A percentile compares a stretch with the other conserved stretches of the same genome.
phyloP scores from a whole-genome alignment of 2,888 invertebrate species.

The Andrena bucephala region DNA sequence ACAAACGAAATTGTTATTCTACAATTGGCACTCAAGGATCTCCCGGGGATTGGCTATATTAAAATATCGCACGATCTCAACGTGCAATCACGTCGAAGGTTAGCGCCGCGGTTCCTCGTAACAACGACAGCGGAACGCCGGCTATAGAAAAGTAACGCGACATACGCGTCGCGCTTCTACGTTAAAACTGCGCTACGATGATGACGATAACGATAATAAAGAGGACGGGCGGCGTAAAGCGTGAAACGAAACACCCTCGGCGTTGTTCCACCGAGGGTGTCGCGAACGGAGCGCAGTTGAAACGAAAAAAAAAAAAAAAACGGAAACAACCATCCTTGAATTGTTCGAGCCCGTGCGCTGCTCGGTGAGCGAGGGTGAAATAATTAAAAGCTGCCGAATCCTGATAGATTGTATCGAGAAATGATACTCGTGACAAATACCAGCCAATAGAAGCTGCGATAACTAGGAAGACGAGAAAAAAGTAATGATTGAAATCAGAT shows the following conservation, averaged over 20 bases:
- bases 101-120: slow-evolving; percentile 47
- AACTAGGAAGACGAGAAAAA: no score
- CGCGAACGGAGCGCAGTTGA: not conserved
- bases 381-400: not conserved
- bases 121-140: slow-evolving; percentile 55
- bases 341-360: not conserved
- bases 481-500: no score
- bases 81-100: slow-evolving; percentile 52
- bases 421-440: no score
- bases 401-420: no score
- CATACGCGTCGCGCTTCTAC: slow-evolving; percentile 52
- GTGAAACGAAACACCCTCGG: slow-evolving; percentile 25
- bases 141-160: slow-evolving; percentile 63
- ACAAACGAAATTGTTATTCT: slow-evolving; percentile 21
- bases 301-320: not conserved
- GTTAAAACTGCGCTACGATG: slow-evolving; percentile 56
- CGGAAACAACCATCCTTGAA: not conserved
- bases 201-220: slow-evolving; percentile 71
- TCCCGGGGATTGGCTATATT: slow-evolving; percentile 36
- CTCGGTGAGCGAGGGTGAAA: slow-evolving; percentile 1
- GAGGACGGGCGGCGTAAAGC: slow-evolving; percentile 37
- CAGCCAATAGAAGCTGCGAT: no score
- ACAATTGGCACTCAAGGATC: slow-evolving; percentile 23
- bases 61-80: slow-evolving; percentile 36
- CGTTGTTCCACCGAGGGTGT: slow-evolving; percentile 12